Evolutionary conservation across 2,113 vertebrate genomes (phyloP).

Genomic region (Edolisoma coerulescens): DNA sequence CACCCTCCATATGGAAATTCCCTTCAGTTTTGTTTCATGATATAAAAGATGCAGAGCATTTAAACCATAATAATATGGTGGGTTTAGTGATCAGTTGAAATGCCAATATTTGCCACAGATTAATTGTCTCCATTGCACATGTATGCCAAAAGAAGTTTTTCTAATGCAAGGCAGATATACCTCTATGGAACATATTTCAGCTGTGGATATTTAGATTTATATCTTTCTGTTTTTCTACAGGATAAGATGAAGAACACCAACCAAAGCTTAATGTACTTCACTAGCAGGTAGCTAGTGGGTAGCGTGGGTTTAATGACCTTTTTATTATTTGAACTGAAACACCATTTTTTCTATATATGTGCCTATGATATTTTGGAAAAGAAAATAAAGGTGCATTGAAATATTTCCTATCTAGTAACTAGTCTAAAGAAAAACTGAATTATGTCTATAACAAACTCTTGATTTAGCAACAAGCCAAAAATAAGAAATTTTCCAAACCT

Average conservation of each 20-base stretch:
- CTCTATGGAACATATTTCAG: background rate
- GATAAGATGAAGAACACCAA: background rate
- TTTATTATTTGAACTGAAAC: background rate
- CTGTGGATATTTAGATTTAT: background rate
- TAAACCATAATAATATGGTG: background rate
- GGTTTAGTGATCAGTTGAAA: background rate
- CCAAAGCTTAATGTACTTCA: background rate
- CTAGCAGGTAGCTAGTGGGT: background rate
- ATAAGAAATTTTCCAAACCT: background rate
- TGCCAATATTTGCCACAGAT: background rate
- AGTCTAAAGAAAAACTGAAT: background rate
- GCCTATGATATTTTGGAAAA: background rate
- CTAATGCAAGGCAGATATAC: background rate
- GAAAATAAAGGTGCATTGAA: background rate
- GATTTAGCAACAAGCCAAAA: slow-evolving; percentile 18
- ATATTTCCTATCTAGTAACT: background rate
- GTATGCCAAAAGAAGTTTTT: background rate
- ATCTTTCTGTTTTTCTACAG: background rate
- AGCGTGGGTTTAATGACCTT: background rate
- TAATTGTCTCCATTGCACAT: background rate
- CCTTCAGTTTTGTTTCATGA: background rate
- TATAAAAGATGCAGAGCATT: background rate
- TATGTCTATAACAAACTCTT: background rate
- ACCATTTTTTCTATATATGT: background rate
- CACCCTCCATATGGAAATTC: background rate